Evolutionary conservation across 2,113 vertebrate species (phyloP), one percentile per base, ranked within the genome.

Genomic region (Damaliscus lunatus): DNA sequence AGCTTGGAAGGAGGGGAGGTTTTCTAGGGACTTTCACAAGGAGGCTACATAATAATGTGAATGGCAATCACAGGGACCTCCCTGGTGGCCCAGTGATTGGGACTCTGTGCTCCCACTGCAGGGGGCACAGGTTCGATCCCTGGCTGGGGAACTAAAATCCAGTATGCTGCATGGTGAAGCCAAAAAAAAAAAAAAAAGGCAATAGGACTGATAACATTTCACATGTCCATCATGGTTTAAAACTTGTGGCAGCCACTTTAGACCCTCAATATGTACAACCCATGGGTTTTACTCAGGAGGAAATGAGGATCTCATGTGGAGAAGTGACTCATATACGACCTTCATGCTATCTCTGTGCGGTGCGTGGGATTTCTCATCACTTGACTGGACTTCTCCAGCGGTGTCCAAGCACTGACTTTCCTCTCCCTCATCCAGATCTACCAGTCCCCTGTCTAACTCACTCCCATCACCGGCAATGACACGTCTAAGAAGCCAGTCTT

Each of bases 131-230:
- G 31, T 50, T 81, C 0, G 0, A n/a, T 52, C 78, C 48, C 48
- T 52, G 48, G 48, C 19, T 19, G 29, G 46, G 29, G 46, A 33
- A 52, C 29, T 21, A 81, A 81, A 31, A 21, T 52, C 78, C 29
- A 33, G 16, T 19, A 7, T 2, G 17, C 17, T 33, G 48, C 9
- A 11, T 0, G 5, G 16, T 50, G 1, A 1, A 50, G 29, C 17
- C 15, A 23, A 40, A 25, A 80, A 5, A 10, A 80, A 80, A 46
- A 48, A 46, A 46, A 36, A 14, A 53, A 25, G 27, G 59, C 29
- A 43, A 57, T 19, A 85, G 33, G 40, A 53, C 5, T 17, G 43
- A 31, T 19, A 31, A 19, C 1, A 14, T 6, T 43, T 88, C 13
- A 31, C 50, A 64, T 19, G 3, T 9, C 46, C 27, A 17, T 29